phyloP scores from a whole-genome alignment of 2,888 invertebrate species.

The Suillia variegata region DNA sequence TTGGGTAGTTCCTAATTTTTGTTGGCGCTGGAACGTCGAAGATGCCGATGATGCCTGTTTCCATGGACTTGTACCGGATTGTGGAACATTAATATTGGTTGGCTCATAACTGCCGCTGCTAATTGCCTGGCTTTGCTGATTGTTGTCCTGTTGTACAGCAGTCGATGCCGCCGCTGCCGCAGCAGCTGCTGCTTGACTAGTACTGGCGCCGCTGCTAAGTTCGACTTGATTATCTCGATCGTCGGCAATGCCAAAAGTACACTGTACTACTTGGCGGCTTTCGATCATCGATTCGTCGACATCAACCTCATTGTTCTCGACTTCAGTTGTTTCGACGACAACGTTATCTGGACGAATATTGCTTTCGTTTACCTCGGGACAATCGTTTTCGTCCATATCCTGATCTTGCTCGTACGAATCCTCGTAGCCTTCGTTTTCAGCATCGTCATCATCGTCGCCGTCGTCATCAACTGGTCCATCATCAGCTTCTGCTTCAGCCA shows the following conservation, averaged over 20 bases:
- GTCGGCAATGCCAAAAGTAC: slow-evolving; percentile 54
- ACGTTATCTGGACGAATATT: slow-evolving; percentile 62
- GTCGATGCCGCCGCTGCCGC: slow-evolving; percentile 36
- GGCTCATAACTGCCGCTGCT: slow-evolving; percentile 77
- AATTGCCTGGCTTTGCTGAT: slow-evolving; percentile 73
- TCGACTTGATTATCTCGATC: slow-evolving; percentile 63
- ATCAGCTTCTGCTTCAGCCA: slow-evolving; percentile 66
- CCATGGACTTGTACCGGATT: slow-evolving; percentile 43
- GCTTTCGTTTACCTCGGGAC: slow-evolving; percentile 59
- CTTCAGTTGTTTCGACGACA: slow-evolving; percentile 40
- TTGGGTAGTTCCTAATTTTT: slow-evolving; percentile 57
- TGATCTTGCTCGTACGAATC: slow-evolving; percentile 64
- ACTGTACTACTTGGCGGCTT: slow-evolving; percentile 66
- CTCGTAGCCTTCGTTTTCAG: slow-evolving; percentile 67
- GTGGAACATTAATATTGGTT: slow-evolving; percentile 56
- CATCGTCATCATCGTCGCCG: slow-evolving; percentile 48
- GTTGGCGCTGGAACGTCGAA: slow-evolving; percentile 49
- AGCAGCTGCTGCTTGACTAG: slow-evolving; percentile 31
- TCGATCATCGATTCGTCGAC: slow-evolving; percentile 69
- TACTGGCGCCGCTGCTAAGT: slow-evolving; percentile 48
- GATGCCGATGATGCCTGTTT: slow-evolving; percentile 53
- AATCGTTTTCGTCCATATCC: slow-evolving; percentile 66
- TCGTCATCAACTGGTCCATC: slow-evolving; percentile 59
- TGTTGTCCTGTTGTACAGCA: slow-evolving; percentile 57
- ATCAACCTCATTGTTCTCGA: slow-evolving; percentile 68